phyloP scores from a whole-genome alignment of 2,888 invertebrate species.

The Silvanus unidentatus region DNA sequence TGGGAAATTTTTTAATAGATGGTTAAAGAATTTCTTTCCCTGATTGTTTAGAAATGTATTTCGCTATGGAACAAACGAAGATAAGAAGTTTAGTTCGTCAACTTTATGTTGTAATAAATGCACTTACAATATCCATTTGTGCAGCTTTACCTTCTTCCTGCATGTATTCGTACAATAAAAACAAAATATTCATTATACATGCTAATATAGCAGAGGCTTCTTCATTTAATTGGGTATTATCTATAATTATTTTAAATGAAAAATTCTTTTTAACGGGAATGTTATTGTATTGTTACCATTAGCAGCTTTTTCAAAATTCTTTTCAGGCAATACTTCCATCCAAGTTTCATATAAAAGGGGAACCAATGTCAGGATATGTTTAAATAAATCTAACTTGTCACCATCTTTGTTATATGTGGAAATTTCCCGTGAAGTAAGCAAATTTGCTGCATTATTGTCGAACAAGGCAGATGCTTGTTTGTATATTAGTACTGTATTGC shows the following conservation, averaged over 20 bases:
- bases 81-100: neutral
- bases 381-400: conserved; percentile 41
- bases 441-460: conserved; percentile 8
- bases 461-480: conserved; percentile 14
- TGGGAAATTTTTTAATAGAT: conserved; percentile 56
- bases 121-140: conserved; percentile 21
- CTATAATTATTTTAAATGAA: conserved; percentile 18
- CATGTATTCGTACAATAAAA: conserved; percentile 45
- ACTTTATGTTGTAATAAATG: conserved; percentile 1
- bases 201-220: conserved; percentile 62
- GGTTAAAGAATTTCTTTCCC: conserved; percentile 50
- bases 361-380: conserved; percentile 62
- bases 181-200: conserved; percentile 58
- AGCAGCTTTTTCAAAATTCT: neutral
- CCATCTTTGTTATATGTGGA: neutral
- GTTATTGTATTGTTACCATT: neutral
- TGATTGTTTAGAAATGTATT: conserved; percentile 51
- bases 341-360: conserved; percentile 78
- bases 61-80: conserved; percentile 36
- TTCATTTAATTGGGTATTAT: conserved; percentile 47
- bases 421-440: too few species aligned
- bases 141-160: conserved; percentile 14
- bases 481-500: conserved; percentile 19
- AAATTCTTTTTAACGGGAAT: conserved; percentile 1
- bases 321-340: conserved; percentile 60